Evolutionary conservation across 2,888 invertebrate species (phyloP), one percentile per base, ranked within the genome.

Genomic region (Drosophila anceps): DNA sequence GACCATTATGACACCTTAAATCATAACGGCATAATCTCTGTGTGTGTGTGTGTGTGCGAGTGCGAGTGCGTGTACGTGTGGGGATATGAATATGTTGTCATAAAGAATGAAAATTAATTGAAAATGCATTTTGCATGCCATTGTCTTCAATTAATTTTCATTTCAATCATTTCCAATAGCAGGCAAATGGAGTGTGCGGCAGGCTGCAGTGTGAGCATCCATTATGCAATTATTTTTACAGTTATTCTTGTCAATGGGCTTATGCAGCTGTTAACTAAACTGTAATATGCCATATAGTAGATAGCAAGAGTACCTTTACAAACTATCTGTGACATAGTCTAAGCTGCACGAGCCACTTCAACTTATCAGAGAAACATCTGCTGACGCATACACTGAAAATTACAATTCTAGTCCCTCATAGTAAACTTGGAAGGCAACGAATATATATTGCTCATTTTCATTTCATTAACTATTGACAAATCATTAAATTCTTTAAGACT

Each of bases 101-200:
- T 71, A 80, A 69, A 75, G 84, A 81, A 88, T 81, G 76, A 64
- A 84, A 86, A 84, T 86, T 84, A 84, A 84, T 87, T 84, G 89
- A 75, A 88, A 84, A 84, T 86, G 73, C 84, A 88, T 84, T 81
- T 79, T 83, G 89, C 74, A 75, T 81, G 84, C 71, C 79, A 81
- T 84, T 86, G 87, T 86, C 87, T 86, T 84, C 89, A 88, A 84
- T 89, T 89, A 86, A 87, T 89, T 79, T 87, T 79, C 84, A 81
- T 84, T 81, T 81, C 77, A 69, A 81, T 79, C 83, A 79, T 58
- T 69, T 63, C 65, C 70, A 66, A 73, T 64, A 33, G 68, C 72
- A 70, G 29, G 33, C 46, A 66, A 71, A 63, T 66, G 68, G 64
- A 35, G 54, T 53, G 43, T 7, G 37, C 27, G 24, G 27, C 29